Evolutionary conservation across 2,797 vertebrate genomes (phyloP), one percentile per base, ranked within the genome.

Genomic region (Brachyrhaphis roseni): DNA sequence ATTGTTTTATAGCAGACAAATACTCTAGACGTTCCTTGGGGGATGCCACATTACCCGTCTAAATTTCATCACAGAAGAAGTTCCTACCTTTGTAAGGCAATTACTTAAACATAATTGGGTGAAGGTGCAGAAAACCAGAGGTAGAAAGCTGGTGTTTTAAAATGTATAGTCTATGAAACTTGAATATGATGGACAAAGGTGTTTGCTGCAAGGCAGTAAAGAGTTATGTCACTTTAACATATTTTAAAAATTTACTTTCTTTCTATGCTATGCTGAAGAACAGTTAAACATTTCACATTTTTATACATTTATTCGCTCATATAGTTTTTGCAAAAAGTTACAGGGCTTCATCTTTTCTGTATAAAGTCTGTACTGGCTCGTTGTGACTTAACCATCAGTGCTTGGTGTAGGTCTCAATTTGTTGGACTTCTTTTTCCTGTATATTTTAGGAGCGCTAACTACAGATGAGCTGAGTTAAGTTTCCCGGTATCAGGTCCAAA

Each of bases 71-170:
- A 93, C 85, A 89, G 84, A 78, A 89, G 77, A 83, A 83, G 84
- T 82, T 71, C 89, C 85, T 92, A 87, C 89, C 87, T 84, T 83
- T 87, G 89, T 82, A 87, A 93, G 86, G 90, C 89, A 92, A 92
- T 94, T 93, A 93, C 89, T 92, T 90, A 89, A 79, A 74, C 78
- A 89, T 95, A 95, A 96, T 94, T 95, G 93, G 92, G 70, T 88
- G 81, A 92, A 95, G 94, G 94, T 95, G 95, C 90, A 88, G 86
- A 89, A 91, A 91, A 95, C 92, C 88, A 92, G 90, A 85, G 84
- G 86, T 81, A 81, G 87, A 88, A 92, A 91, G 87, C 84, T 88
- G 89, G 84, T 88, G 86, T 86, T 93, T 92, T 90, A 88, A 88
- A 91, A 89, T 90, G 85, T 84, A 76, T 82, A 73, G 66, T 72